Conservation (phyloP, 2,797 vertebrate species). For the Gallirallus australis region DNA sequence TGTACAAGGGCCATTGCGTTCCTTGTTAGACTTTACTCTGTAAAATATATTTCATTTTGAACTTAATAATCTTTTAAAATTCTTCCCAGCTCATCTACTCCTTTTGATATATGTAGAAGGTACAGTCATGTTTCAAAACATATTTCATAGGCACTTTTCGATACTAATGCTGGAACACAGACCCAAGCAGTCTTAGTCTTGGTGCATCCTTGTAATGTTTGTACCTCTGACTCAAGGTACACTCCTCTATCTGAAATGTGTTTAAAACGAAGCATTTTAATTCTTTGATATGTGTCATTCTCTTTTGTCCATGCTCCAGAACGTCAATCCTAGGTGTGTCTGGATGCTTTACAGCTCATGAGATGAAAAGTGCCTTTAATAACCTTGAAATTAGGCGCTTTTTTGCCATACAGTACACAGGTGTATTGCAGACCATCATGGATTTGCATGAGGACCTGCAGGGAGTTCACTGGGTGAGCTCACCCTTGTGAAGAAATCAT, state of each 20-base stretch:
- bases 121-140: background rate
- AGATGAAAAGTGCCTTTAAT: background rate
- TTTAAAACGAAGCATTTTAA: background rate
- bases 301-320: background rate
- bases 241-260: background rate
- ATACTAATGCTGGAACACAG: background rate
- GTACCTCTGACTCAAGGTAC: background rate
- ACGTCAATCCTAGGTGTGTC: background rate
- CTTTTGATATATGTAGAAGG: background rate
- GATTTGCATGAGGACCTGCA: background rate
- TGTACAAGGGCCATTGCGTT: background rate
- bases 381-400: background rate
- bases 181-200: background rate
- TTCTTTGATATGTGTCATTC: background rate
- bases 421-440: fast-evolving
- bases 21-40: background rate
- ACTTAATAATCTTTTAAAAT: background rate
- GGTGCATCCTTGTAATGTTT: background rate
- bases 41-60: background rate
- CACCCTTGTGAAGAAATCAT: background rate
- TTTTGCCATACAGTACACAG: background rate
- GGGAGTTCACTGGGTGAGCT: background rate
- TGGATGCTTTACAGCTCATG: background rate
- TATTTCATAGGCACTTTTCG: background rate
- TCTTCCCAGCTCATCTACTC: background rate